Conservation (phyloP, 2,797 vertebrate species). For the Neostethus bicornis region DNA sequence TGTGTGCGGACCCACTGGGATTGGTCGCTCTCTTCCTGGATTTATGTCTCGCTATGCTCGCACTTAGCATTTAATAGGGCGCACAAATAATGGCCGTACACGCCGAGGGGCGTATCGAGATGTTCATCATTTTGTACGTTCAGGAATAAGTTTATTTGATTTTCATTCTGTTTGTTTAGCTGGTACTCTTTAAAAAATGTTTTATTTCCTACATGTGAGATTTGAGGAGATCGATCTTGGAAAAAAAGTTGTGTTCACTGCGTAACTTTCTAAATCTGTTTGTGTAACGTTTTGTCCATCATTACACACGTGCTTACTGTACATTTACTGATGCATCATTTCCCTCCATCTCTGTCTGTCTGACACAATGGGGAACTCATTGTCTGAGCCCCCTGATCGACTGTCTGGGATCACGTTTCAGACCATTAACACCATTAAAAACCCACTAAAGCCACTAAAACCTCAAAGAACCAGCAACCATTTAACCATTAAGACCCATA, state of each 20-base stretch:
- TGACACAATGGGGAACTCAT: constrained; percentile 65
- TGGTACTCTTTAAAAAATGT: neutral
- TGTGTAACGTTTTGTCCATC: constrained; percentile 62
- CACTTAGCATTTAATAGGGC: constrained; percentile 76
- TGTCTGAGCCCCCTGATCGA: constrained; percentile 73
- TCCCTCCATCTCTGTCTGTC: constrained; percentile 36
- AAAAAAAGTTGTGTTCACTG: constrained; percentile 38
- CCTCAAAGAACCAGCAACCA: constrained; percentile 77
- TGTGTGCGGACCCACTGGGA: constrained; percentile 54
- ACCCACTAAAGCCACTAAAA: constrained; percentile 86
- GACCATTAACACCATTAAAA: constrained; percentile 86
- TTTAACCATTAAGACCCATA: constrained; percentile 77
- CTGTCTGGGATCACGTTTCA: constrained; percentile 82
- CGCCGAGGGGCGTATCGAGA: constrained; percentile 47
- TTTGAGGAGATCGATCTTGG: constrained; percentile 16
- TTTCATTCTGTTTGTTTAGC: constrained; percentile 16
- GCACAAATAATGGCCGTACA: constrained; percentile 59
- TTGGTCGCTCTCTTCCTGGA: constrained; percentile 54
- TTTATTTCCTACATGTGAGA: constrained; percentile 5
- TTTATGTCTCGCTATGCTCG: constrained; percentile 65
- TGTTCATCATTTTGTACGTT: constrained; percentile 46
- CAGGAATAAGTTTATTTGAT: constrained; percentile 21
- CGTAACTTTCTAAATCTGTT: constrained; percentile 63
- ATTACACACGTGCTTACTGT: constrained; percentile 59
- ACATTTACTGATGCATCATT: constrained; percentile 62